These are phyloP conservation scores for Hermodice carunculata DNA, from an alignment of 2,888 invertebrate genomes.

Conservation along the genomic window DNA sequence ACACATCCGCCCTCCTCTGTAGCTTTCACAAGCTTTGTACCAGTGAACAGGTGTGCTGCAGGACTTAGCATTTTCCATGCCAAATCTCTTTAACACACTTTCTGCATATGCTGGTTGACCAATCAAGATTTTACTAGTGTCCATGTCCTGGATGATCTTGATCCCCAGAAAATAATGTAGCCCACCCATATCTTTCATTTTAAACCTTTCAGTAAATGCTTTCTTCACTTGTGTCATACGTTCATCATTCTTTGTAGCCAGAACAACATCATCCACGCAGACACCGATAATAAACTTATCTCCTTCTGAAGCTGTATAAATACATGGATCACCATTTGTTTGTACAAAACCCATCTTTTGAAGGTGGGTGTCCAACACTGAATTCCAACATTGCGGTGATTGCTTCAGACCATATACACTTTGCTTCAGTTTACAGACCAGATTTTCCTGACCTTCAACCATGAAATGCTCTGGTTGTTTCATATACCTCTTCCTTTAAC, in stretches of 20 bases:
- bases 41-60: background rate
- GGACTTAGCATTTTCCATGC: conserved; percentile 9
- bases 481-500: conserved; percentile 42
- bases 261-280: conserved; percentile 31
- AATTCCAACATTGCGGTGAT: too few relatives aligned
- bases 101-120: conserved; percentile 12
- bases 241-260: conserved; percentile 16
- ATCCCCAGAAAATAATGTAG: conserved; percentile 26
- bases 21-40: background rate
- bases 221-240: conserved; percentile 7
- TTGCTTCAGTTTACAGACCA: conserved; percentile 40
- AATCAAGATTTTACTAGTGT: conserved; percentile 6
- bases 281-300: conserved; percentile 21
- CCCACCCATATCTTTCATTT: conserved; percentile 29
- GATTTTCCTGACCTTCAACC: conserved; percentile 19
- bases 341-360: conserved; percentile 30
- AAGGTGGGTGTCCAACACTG: background rate
- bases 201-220: conserved; percentile 21
- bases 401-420: conserved; percentile 41
- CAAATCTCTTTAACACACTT: background rate
- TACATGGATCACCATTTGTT: conserved; percentile 26
- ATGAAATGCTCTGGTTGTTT: conserved; percentile 40
- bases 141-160: background rate
- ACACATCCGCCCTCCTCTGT: background rate
- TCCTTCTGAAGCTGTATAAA: conserved; percentile 6